phyloP scores from a whole-genome alignment of 2,113 vertebrate genomes.

The Cyphomyrus discorhynchus region DNA sequence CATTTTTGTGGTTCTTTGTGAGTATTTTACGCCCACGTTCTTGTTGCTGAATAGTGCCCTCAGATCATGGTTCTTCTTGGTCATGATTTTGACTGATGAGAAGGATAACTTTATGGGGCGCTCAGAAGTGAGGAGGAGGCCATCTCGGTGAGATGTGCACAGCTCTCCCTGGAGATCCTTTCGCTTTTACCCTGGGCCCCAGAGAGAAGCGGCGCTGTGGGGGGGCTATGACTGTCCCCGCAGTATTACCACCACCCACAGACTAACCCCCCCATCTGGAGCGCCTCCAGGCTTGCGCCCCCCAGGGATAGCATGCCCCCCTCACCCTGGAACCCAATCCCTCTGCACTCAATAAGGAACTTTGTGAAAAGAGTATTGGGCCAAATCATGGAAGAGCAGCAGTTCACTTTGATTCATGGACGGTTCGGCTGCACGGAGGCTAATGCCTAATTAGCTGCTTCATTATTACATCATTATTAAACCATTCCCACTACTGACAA shows the following conservation, averaged over 20 bases:
- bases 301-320: background rate
- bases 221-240: background rate
- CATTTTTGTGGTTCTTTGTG: background rate
- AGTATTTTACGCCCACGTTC: background rate
- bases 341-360: background rate
- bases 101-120: background rate
- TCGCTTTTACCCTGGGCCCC: background rate
- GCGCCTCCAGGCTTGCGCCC: background rate
- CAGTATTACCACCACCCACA: background rate
- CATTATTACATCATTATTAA: background rate
- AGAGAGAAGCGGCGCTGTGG: slow-evolving; percentile 30
- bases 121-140: background rate
- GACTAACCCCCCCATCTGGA: background rate
- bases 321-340: background rate
- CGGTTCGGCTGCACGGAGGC: background rate
- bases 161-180: background rate
- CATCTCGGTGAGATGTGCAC: background rate
- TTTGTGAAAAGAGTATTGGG: background rate
- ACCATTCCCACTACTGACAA: background rate
- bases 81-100: background rate
- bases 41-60: background rate
- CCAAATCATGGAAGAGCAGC: background rate
- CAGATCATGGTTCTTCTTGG: background rate
- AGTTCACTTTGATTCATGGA: background rate
- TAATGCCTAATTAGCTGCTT: background rate